Evolutionary conservation across 1,140 invertebrate species (phyloP).

Genomic region (Polyergus mexicanus): DNA sequence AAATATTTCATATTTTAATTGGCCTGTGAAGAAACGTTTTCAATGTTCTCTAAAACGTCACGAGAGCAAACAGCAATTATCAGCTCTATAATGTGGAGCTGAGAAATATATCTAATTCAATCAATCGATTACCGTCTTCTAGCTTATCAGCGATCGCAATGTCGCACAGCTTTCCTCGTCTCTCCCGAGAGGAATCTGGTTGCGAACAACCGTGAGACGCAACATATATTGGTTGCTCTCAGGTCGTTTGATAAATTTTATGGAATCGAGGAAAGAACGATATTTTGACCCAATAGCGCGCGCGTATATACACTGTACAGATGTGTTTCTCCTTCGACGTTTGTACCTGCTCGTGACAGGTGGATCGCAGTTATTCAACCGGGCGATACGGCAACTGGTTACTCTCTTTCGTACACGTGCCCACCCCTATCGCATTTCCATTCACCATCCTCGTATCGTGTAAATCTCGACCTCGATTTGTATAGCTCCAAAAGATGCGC

Average conservation of each 20-base stretch:
- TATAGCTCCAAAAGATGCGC: neutral
- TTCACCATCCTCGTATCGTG: neutral
- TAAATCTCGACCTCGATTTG: constrained; percentile 25
- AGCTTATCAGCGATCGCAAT: constrained; percentile 42
- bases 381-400: constrained; percentile 70
- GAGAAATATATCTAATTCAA: constrained; percentile 8
- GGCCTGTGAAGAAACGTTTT: neutral
- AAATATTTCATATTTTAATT: neutral
- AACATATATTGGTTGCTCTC: constrained; percentile 41
- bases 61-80: neutral
- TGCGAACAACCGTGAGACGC: constrained; percentile 46
- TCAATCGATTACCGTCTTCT: constrained; percentile 35
- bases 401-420: constrained; percentile 55
- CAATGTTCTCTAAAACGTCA: neutral
- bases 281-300: constrained; percentile 78
- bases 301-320: constrained; percentile 24
- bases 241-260: constrained; percentile 82
- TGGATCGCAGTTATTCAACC: constrained; percentile 78
- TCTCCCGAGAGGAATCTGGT: constrained; percentile 50
- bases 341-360: constrained; percentile 79
- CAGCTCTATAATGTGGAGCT: no score
- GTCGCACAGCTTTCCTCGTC: constrained; percentile 39
- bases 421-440: constrained; percentile 10
- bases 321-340: constrained; percentile 63
- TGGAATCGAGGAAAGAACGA: constrained; percentile 79